Conservation (phyloP, 2,888 invertebrate genomes). For the Tortricodes alternella region DNA sequence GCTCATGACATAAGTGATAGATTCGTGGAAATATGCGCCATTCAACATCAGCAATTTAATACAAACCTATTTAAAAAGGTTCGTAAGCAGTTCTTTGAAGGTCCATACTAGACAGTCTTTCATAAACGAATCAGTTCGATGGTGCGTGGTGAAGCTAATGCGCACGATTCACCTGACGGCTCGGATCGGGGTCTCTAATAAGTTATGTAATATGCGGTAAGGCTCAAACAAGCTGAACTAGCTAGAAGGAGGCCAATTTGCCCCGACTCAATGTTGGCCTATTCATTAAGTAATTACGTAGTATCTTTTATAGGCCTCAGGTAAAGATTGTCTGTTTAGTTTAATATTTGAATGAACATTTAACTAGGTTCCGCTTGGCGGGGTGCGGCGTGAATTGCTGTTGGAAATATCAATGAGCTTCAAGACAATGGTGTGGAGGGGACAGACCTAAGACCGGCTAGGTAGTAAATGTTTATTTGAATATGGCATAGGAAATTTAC, state of each 20-base stretch:
- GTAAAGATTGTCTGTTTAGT: conserved; percentile 45
- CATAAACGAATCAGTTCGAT: conserved; percentile 11
- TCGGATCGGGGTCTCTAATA: conserved; percentile 47
- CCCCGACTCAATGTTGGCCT: conserved; percentile 41
- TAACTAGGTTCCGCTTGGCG: conserved; percentile 32
- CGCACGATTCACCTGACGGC: conserved; percentile 35
- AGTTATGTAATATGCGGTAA: conserved; percentile 52
- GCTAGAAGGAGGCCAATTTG: conserved; percentile 37
- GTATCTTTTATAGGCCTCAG: conserved; percentile 48
- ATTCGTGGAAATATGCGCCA: neutral
- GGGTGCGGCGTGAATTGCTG: conserved; percentile 19
- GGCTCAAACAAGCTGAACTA: conserved; percentile 39
- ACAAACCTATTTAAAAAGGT: neutral
- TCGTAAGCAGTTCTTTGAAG: neutral
- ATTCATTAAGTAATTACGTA: conserved; percentile 61
- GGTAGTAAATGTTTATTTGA: neutral
- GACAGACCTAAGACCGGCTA: neutral
- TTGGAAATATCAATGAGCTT: conserved; percentile 34
- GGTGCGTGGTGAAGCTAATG: conserved; percentile 49
- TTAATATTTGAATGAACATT: conserved; percentile 28
- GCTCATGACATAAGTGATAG: no score
- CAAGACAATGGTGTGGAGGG: conserved; percentile 1
- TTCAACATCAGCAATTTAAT: neutral
- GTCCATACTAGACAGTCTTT: conserved; percentile 4
- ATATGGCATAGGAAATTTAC: neutral